Evolutionary conservation across 2,797 vertebrate genomes (phyloP).

Genomic region (Anguilla marmorata): DNA sequence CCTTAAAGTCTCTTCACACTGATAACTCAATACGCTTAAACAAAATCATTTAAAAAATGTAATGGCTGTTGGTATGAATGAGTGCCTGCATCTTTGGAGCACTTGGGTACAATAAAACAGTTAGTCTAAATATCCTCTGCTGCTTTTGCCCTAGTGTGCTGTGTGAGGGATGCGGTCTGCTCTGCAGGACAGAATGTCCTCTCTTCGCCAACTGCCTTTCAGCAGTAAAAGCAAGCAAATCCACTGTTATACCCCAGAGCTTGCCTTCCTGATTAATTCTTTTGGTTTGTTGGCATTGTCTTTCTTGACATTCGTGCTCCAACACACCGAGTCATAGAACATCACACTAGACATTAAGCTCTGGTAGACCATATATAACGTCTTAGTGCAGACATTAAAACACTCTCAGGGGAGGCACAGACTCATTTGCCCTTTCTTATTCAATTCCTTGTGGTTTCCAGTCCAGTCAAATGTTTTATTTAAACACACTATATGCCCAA

Average conservation of each 20-base stretch:
- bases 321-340: conserved; percentile 1
- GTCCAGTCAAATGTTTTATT: background rate
- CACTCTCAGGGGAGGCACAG: background rate
- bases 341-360: conserved; percentile 8
- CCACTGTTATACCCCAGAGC: background rate
- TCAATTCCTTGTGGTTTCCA: background rate
- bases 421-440: conserved; percentile 14
- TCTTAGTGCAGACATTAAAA: conserved; percentile 14
- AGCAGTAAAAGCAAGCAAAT: background rate
- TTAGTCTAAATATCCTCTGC: background rate
- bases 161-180: background rate
- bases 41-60: background rate
- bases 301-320: conserved; percentile 18
- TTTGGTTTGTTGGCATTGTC: conserved; percentile 19
- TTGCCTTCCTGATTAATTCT: background rate
- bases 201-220: background rate
- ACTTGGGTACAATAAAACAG: background rate
- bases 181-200: conserved; percentile 3
- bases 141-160: background rate
- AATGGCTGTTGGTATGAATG: background rate
- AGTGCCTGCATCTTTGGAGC: background rate
- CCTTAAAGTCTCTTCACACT: background rate
- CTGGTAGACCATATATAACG: conserved; percentile 5
- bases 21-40: background rate
- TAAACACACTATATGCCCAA: background rate